Evolutionary conservation across 1,140 invertebrate species (phyloP), one percentile per base, ranked within the genome.

Genomic region (Coptotermes formosanus): DNA sequence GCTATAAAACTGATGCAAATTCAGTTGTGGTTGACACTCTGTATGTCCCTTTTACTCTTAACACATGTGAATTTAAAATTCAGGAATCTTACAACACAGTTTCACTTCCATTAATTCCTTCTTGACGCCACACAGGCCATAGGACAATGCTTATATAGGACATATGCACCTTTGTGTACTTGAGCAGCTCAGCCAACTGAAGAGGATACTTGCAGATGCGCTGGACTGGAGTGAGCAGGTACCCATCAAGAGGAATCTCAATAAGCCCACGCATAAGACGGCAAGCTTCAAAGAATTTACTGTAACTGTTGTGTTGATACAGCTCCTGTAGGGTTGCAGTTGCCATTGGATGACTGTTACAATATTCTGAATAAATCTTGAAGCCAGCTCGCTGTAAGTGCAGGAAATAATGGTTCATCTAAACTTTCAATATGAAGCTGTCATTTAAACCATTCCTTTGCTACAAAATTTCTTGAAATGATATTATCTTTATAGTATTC

Each of bases 121-220:
- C 48, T 12, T 12, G 48, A 11, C 16, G 16, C 48, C 2, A 4
- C 4, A 38, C 38, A 38, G 38, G 38, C 38, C 4, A 2, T 4
- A 38, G 38, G 38, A 38, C 2, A 38, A 21, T 55, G 52, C 19
- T 55, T 55, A 19, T 19, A 16, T 16, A 75, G 4, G 4, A 75
- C 9, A 45, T 55, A 87, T 86, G 86, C 87, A 91, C 91, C 88
- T 93, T 93, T 21, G 95, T 95, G 87, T 95, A 95, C 89, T 97
- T 97, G 30, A 97, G 92, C 82, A 98, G 92, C 91, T 98, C 97
- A 52, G 95, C 95, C 85, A 98, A 92, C 89, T 98, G 97, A 43
- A 98, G 92, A 21, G 97, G 97, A 91, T 98, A 98, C 90, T 98
- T 97, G 91, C 97, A 98, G 88, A 98, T 97, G 90, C 97, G 95